A percentile compares a stretch with the other conserved stretches of the same genome.
Conservation (phyloP, 2,888 invertebrate species). For the Panzeria rudis region DNA sequence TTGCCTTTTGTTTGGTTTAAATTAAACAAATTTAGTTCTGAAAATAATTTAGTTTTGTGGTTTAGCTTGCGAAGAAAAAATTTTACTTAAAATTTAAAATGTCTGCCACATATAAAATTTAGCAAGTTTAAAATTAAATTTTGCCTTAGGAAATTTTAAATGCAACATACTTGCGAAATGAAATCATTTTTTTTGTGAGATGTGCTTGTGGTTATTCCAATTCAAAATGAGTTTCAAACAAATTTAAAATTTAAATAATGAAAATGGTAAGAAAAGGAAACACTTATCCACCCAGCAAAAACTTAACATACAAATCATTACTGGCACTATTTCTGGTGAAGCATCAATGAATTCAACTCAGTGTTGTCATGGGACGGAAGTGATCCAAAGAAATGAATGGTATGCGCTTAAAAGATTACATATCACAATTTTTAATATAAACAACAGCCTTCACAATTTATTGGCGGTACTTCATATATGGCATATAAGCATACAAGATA, state of each 20-base stretch:
- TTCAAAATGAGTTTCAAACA: not conserved
- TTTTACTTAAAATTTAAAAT: slow-evolving; percentile 5
- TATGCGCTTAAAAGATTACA: no score
- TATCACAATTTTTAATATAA: no score
- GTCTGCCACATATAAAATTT: slow-evolving; percentile 16
- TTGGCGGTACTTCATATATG: no score
- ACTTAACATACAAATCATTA: no score
- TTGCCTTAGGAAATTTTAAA: slow-evolving; percentile 1
- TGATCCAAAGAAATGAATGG: no score
- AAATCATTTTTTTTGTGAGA: not conserved
- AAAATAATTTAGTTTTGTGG: slow-evolving; percentile 40
- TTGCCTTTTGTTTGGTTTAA: slow-evolving; percentile 28
- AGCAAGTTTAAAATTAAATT: slow-evolving; percentile 2
- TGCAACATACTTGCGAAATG: not conserved
- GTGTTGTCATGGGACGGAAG: no score
- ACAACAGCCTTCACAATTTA: no score
- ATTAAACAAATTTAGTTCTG: slow-evolving; percentile 21
- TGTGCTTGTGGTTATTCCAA: not conserved
- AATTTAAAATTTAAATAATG: not conserved
- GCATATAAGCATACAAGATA: no score
- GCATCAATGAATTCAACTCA: no score
- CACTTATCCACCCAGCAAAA: no score
- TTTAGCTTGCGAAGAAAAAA: slow-evolving; percentile 20
- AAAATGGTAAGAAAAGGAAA: no score
- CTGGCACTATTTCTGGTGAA: no score